Base-by-base conservation (phyloP, 2,113 vertebrate species). In the Carassius carassius region DNA sequence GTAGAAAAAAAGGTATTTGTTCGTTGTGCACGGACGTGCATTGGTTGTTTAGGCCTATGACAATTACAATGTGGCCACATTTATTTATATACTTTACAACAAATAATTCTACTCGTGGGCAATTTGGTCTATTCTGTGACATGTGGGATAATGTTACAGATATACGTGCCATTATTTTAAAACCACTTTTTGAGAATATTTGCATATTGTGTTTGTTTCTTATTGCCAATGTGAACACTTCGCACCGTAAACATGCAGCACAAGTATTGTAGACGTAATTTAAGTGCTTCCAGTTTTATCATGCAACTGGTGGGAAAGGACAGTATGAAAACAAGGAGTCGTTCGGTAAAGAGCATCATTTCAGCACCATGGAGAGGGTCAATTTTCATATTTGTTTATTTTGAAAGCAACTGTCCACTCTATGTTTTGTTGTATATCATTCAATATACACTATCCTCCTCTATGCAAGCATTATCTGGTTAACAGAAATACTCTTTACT, bases 311-410 rank as follows among this genome's bases (percentile, higher is more conserved):
- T 88, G 85, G 65, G 54, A 79, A 77, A 78, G 54, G 54, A 44
- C 41, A 19, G 54, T 1, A 35, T 58, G 8, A 47, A 72, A 73
- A 54, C 58, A 9, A 14, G 44, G 13, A 78, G 67, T 32, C 75
- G 32, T 58, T 51, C 16, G 12, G 75, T 14, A 19, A 47, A 65
- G 60, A 67, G 25, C 23, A 58, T 21, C 25, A 2, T 81, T 88
- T 90, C 88, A 90, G 87, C 11, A 90, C 89, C 87, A 81, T 65
- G 87, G 89, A 89, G 62, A 90, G 89, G 80, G 32, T 2, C 65
- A n/a, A 35, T 21, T 8, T 16, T 47, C 29, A 17, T 9, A 63
- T 49, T 51, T n/a, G 21, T 62, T 49, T 58, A 21, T 78, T 49
- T 54, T n/a, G 4, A 49, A 41, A 81, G 23, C 62, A 19, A 35